Percentiles rank a stretch among this genome's conserved stretches.
Evolutionary conservation across 2,888 invertebrate genomes (phyloP).

Genomic region (Nemurella pictetii): DNA sequence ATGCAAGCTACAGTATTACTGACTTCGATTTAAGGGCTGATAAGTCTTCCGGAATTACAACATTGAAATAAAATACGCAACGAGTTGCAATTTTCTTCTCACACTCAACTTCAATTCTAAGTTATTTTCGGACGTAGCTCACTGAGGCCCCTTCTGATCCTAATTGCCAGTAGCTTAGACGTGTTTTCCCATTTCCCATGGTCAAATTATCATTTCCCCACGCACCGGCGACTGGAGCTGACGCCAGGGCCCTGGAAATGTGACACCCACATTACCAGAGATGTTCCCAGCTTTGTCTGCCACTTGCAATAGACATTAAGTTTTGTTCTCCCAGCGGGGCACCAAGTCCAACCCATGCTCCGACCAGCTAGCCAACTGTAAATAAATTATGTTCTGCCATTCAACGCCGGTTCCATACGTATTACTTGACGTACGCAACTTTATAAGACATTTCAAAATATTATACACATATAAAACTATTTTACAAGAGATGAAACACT

Average conservation of each 20-base stretch:
- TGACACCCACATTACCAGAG: background rate
- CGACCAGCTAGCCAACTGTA: background rate
- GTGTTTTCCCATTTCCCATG: too few species aligned
- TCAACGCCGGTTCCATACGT: background rate
- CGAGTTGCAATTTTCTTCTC: too few species aligned
- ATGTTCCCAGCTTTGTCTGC: constrained; percentile 33
- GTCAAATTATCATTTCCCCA: too few species aligned
- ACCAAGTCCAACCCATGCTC: too few species aligned
- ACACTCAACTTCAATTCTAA: too few species aligned
- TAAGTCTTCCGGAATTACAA: too few species aligned
- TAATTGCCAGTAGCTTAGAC: too few species aligned
- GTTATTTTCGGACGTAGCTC: too few species aligned
- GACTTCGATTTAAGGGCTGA: too few species aligned
- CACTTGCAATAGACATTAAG: constrained; percentile 33
- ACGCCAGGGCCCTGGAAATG: background rate
- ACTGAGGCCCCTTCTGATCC: too few species aligned
- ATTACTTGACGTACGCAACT: background rate
- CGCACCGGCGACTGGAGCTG: background rate
- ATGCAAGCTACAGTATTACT: too few species aligned
- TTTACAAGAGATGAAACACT: constrained; percentile 17
- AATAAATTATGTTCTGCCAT: background rate
- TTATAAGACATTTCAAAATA: background rate
- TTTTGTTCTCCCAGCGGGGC: constrained; percentile 34
- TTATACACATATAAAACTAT: constrained; percentile 5
- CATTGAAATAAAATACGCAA: too few species aligned